A percentile compares a stretch with the other conserved stretches of the same genome.
Conservation (phyloP, 2,888 invertebrate species). For the Reticulitermes lucifugus region DNA sequence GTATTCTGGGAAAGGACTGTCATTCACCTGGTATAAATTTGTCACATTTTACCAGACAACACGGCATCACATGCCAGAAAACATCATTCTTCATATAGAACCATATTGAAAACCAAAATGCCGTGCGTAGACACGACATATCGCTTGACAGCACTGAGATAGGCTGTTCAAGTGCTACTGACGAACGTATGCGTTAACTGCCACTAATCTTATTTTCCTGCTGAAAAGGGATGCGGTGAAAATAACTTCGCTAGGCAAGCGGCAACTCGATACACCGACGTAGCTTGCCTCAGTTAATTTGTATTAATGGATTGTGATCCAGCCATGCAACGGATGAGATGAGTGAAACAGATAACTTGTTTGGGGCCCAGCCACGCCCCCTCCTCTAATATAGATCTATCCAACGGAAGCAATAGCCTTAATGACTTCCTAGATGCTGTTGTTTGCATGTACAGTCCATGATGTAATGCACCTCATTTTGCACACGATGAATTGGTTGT, state of each 20-base stretch:
- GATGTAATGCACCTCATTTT: background rate
- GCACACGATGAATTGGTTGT: background rate
- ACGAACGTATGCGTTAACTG: background rate
- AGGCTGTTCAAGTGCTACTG: background rate
- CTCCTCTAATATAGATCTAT: background rate
- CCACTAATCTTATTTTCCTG: background rate
- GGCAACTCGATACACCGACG: constrained; percentile 35
- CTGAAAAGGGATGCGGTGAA: background rate
- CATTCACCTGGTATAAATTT: too few species aligned
- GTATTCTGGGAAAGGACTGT: too few species aligned
- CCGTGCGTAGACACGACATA: too few species aligned
- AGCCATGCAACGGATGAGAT: constrained; percentile 32
- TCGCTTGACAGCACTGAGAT: too few species aligned
- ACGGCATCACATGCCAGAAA: too few species aligned
- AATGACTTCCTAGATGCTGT: constrained; percentile 51
- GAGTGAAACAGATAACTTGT: constrained; percentile 46
- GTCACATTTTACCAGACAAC: too few species aligned
- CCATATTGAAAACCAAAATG: too few species aligned
- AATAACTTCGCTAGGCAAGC: too few species aligned
- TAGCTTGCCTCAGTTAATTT: constrained; percentile 45
- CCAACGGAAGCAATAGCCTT: constrained; percentile 49
- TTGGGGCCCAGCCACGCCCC: constrained; percentile 25
- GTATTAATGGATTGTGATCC: constrained; percentile 51
- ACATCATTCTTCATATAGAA: too few species aligned
- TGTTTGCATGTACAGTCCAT: constrained; percentile 36